Conservation (phyloP, 2,888 invertebrate species). For the Maniola hyperantus region DNA sequence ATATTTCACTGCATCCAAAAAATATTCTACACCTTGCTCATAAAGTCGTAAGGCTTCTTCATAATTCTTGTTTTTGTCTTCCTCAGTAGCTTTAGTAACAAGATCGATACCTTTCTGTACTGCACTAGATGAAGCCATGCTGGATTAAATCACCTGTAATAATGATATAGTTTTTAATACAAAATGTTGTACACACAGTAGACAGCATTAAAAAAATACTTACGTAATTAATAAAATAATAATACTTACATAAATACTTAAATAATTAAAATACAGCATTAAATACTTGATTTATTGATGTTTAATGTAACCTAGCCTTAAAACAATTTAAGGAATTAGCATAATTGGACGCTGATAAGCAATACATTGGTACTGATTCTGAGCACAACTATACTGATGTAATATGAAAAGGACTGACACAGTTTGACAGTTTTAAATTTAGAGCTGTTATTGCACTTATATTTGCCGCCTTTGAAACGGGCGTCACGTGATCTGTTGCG, state of each 20-base stretch:
- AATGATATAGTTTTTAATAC: neutral
- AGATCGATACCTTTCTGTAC: constrained; percentile 99
- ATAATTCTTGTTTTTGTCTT: constrained; percentile 98
- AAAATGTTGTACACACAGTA: too few relatives aligned
- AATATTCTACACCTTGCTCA: constrained; percentile 99
- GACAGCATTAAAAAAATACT: neutral
- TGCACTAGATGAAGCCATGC: constrained; percentile 87
- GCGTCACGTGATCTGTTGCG: too few relatives aligned
- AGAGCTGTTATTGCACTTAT: too few relatives aligned
- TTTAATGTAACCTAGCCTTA: neutral
- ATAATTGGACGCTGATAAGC: constrained; percentile 17
- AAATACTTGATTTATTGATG: neutral
- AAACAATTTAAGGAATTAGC: neutral
- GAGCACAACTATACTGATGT: too few relatives aligned
- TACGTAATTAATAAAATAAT: too few relatives aligned
- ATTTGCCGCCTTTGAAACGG: too few relatives aligned
- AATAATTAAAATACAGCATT: too few relatives aligned
- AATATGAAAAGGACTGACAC: too few relatives aligned
- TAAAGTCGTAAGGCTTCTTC: constrained; percentile 97
- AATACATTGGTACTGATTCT: too few relatives aligned
- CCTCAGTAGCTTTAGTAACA: constrained; percentile 99
- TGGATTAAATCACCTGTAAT: constrained; percentile 35
- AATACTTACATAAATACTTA: too few relatives aligned
- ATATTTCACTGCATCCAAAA: constrained; percentile 99
- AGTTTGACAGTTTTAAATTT: too few relatives aligned